phyloP scores from a whole-genome alignment of 1,140 invertebrate species.

The Drosophila dunni region DNA sequence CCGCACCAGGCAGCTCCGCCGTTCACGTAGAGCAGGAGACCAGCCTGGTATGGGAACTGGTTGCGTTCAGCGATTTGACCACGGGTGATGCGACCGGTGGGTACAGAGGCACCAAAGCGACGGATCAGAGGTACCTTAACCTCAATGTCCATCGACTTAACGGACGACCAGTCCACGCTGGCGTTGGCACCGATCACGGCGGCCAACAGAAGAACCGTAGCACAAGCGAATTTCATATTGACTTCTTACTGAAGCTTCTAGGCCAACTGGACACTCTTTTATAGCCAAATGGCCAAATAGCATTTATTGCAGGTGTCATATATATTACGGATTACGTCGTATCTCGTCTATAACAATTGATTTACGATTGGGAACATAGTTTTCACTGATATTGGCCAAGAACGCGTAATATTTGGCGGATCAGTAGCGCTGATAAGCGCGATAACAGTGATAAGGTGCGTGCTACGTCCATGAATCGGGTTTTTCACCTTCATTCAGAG shows the following conservation, averaged over 20 bases:
- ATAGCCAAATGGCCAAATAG: conserved; percentile 19
- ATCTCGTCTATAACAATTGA: conserved; percentile 21
- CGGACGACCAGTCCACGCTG: conserved; percentile 28
- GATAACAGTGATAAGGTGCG: background rate
- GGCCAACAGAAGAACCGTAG: conserved; percentile 20
- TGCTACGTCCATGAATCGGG: background rate
- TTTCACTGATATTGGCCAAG: background rate
- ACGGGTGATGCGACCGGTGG: conserved; percentile 65
- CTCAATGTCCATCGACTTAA: conserved; percentile 44
- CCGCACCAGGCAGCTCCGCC: conserved; percentile 85
- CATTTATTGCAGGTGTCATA: background rate
- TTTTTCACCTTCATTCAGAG: background rate
- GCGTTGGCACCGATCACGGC: conserved; percentile 29
- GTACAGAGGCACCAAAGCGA: background rate
- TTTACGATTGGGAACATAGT: conserved; percentile 25
- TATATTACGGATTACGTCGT: conserved; percentile 23
- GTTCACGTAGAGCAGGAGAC: conserved; percentile 75
- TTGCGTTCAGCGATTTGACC: conserved; percentile 74
- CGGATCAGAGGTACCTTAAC: conserved; percentile 18
- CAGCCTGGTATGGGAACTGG: conserved; percentile 86
- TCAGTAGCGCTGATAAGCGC: conserved; percentile 7
- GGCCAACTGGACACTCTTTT: conserved; percentile 25
- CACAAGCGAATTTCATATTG: conserved; percentile 43
- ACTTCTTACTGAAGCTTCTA: conserved; percentile 25
- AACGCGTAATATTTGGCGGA: background rate